Conservation (phyloP, 2,113 vertebrate species). For the Micronycteris hirsuta region DNA sequence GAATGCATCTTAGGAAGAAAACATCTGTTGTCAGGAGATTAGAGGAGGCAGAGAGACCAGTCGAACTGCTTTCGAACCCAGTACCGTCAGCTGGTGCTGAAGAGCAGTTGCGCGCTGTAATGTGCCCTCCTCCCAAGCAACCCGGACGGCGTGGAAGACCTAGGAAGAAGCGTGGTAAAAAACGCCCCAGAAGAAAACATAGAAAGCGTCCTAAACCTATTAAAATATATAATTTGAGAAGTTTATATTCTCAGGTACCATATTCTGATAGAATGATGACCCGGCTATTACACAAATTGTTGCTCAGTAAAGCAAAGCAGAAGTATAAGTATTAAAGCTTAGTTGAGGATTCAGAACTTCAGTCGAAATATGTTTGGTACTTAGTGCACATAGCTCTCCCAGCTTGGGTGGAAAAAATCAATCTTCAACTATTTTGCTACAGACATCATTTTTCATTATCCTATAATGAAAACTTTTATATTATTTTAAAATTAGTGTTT, state of each 20-base stretch:
- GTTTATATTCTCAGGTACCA: conserved; percentile 57
- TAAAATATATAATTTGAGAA: conserved; percentile 60
- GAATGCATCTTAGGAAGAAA: conserved; percentile 74
- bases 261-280: conserved; percentile 60
- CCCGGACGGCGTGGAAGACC: neutral
- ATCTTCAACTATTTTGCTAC: conserved; percentile 78
- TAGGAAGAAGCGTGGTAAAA: conserved; percentile 40
- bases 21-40: conserved; percentile 61
- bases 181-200: conserved; percentile 51
- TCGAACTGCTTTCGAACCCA: conserved; percentile 53
- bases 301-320: neutral
- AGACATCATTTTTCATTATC: conserved; percentile 73
- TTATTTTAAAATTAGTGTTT: conserved; percentile 75
- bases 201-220: conserved; percentile 1
- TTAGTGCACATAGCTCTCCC: conserved; percentile 59
- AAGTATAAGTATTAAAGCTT: neutral
- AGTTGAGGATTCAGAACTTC: conserved; percentile 43
- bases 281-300: conserved; percentile 37
- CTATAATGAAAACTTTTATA: conserved; percentile 38
- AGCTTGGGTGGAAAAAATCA: conserved; percentile 36
- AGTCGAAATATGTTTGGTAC: conserved; percentile 56
- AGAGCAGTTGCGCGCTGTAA: neutral
- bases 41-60: conserved; percentile 59
- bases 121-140: conserved; percentile 58
- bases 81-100: neutral